A percentile compares a stretch with the other conserved stretches of the same genome.
Evolutionary conservation across 2,888 invertebrate species (phyloP).

Genomic region (Nudaria mundana): DNA sequence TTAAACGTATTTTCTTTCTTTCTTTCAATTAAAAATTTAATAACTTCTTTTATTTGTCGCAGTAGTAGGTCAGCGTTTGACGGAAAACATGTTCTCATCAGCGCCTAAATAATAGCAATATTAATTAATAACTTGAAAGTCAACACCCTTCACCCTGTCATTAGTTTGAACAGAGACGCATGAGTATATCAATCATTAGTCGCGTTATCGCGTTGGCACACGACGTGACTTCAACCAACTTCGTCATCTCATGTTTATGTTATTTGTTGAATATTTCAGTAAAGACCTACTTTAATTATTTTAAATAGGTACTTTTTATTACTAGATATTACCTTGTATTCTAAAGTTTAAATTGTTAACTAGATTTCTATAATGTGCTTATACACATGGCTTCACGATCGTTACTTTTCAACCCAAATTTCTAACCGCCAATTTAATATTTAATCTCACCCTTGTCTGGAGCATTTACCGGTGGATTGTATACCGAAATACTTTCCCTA

Average conservation of each 20-base stretch:
- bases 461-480: slow-evolving; percentile 70
- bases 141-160: slow-evolving; percentile 76
- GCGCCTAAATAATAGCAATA: slow-evolving; percentile 70
- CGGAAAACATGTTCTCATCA: slow-evolving; percentile 47
- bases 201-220: slow-evolving; percentile 67
- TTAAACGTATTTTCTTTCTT: too few relatives aligned
- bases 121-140: slow-evolving; percentile 79
- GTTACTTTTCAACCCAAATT: slow-evolving; percentile 75
- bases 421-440: slow-evolving; percentile 79
- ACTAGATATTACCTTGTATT: slow-evolving; percentile 61
- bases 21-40: too few relatives aligned
- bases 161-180: slow-evolving; percentile 72
- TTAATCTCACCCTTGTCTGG: slow-evolving; percentile 80
- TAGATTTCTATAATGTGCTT: slow-evolving; percentile 55
- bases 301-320: slow-evolving; percentile 41
- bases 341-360: slow-evolving; percentile 60
- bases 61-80: too few relatives aligned
- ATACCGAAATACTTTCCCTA: slow-evolving; percentile 66
- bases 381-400: slow-evolving; percentile 58
- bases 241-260: slow-evolving; percentile 56
- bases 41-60: too few relatives aligned
- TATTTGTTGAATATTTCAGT: slow-evolving; percentile 45
- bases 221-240: slow-evolving; percentile 59
- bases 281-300: slow-evolving; percentile 44
- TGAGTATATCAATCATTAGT: slow-evolving; percentile 77